Percentiles rank a stretch among this genome's conserved stretches.
phyloP scores from a whole-genome alignment of 2,113 vertebrate species.

The Hippocampus comes region DNA sequence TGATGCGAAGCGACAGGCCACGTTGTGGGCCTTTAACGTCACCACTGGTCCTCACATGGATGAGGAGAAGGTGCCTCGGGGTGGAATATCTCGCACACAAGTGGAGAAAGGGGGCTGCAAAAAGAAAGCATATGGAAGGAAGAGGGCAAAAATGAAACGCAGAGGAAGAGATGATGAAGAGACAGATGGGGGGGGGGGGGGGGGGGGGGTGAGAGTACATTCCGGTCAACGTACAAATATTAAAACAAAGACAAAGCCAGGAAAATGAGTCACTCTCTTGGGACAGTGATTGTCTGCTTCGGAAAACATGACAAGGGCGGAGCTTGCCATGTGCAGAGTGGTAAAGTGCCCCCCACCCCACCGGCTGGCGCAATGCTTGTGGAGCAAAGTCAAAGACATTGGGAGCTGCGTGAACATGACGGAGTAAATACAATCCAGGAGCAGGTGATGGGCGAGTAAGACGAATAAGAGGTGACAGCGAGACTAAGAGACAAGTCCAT shows the following conservation, averaged over 20 bases:
- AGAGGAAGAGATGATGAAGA: neutral
- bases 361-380: slow-evolving; percentile 13
- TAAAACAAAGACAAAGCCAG: slow-evolving; percentile 48
- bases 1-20: slow-evolving; percentile 69
- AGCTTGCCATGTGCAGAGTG: slow-evolving; percentile 2
- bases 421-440: slow-evolving; percentile 33
- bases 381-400: neutral
- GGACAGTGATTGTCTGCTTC: slow-evolving; percentile 34
- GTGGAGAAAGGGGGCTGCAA: slow-evolving; percentile 20
- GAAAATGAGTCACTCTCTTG: slow-evolving; percentile 46
- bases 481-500: slow-evolving; percentile 52
- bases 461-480: slow-evolving; percentile 28
- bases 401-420: slow-evolving; percentile 13
- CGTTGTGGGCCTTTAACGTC: slow-evolving; percentile 67
- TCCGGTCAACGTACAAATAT: slow-evolving; percentile 33
- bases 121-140: slow-evolving; percentile 29
- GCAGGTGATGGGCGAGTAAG: slow-evolving; percentile 11
- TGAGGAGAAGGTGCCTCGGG: slow-evolving; percentile 59
- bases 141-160: slow-evolving; percentile 9
- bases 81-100: slow-evolving; percentile 43
- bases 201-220: slow-evolving; percentile 18
- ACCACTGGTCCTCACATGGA: slow-evolving; percentile 67
- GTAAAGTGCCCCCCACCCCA: neutral
- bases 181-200: slow-evolving; percentile 11
- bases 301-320: slow-evolving; percentile 24